These are phyloP conservation scores for Cebidichthys violaceus DNA, from an alignment of 2,113 vertebrate genomes.

Conservation along the genomic window DNA sequence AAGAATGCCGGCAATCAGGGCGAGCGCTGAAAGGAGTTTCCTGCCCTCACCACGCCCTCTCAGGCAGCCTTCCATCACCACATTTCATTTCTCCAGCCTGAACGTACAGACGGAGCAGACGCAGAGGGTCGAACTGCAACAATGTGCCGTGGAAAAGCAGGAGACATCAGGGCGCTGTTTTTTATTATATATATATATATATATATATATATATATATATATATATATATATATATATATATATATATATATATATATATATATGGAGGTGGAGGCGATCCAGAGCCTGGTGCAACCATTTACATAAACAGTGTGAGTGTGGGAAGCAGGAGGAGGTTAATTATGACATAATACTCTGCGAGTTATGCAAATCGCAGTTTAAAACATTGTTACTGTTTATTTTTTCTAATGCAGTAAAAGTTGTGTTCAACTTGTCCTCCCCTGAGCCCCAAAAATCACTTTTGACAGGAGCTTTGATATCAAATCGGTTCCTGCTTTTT, in stretches of 20 bases:
- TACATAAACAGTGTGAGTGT: conserved; percentile 65
- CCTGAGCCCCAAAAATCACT: background rate
- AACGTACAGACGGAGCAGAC: conserved; percentile 14
- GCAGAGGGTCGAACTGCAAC: conserved; percentile 8
- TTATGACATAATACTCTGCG: conserved; percentile 55
- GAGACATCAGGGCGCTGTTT: conserved; percentile 17
- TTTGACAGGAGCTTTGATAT: background rate
- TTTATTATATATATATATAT: conserved; percentile 2
- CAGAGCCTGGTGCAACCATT: conserved; percentile 56
- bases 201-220: conserved; percentile 2
- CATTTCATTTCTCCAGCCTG: conserved; percentile 12
- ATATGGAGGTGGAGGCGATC: conserved; percentile 37
- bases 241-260: conserved; percentile 9
- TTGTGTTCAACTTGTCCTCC: background rate
- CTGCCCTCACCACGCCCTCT: conserved; percentile 31
- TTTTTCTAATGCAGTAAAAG: background rate
- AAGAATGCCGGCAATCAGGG: conserved; percentile 49
- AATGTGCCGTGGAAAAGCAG: conserved; percentile 26
- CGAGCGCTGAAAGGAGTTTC: conserved; percentile 37
- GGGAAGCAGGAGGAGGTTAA: conserved; percentile 61
- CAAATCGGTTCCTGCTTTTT: background rate
- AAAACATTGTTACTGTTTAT: background rate
- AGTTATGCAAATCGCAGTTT: conserved; percentile 50
- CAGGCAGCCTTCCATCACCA: conserved; percentile 44
- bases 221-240: conserved; percentile 4